Conservation (phyloP, 2,797 vertebrate species). For the Falco columbarius region DNA sequence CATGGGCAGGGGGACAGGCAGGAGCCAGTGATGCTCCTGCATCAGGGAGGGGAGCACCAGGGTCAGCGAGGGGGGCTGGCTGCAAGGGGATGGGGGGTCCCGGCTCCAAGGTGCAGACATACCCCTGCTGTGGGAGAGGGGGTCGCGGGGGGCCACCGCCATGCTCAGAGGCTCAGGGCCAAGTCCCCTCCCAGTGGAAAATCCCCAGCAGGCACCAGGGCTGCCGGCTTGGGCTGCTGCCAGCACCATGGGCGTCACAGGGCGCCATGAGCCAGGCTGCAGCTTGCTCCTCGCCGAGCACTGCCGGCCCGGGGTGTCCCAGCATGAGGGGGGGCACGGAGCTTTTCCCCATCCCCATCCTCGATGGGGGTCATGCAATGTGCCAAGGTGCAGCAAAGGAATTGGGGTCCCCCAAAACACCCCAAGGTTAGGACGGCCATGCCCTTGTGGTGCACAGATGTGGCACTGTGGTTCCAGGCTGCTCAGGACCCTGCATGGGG, state of each 20-base stretch:
- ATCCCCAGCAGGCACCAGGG: background rate
- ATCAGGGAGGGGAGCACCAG: fast-evolving
- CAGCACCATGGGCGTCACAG: background rate
- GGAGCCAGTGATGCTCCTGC: background rate
- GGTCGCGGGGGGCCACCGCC: fast-evolving
- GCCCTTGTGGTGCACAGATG: fast-evolving
- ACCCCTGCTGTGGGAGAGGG: fast-evolving
- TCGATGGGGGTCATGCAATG: fast-evolving
- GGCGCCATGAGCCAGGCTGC: background rate
- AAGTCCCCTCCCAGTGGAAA: background rate
- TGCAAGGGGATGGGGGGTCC: background rate
- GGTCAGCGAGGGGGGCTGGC: background rate
- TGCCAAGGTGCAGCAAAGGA: fast-evolving
- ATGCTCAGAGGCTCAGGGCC: fast-evolving
- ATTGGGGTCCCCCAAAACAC: fast-evolving
- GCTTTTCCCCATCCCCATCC: background rate
- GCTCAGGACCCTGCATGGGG: fast-evolving
- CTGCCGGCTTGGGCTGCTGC: fast-evolving
- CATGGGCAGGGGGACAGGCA: background rate
- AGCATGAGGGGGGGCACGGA: fast-evolving
- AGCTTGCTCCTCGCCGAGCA: fast-evolving
- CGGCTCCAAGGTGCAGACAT: background rate
- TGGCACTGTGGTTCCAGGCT: fast-evolving
- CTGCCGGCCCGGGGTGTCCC: background rate
- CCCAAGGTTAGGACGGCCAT: fast-evolving